phyloP scores from a whole-genome alignment of 2,797 vertebrate genomes.

The Chelon auratus region DNA sequence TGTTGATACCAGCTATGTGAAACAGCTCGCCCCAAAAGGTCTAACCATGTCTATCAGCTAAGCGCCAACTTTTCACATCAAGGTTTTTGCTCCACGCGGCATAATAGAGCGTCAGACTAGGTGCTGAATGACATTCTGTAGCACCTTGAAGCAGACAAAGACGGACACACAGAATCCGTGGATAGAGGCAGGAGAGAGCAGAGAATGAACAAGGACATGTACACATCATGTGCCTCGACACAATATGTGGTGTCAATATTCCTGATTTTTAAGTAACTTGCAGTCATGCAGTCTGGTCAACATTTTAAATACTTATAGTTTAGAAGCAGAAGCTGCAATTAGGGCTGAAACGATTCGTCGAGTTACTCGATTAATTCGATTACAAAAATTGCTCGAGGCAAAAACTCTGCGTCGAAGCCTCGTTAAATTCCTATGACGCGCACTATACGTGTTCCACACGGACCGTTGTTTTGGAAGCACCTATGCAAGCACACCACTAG shows the following conservation, averaged over 20 bases:
- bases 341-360: too few relatives aligned
- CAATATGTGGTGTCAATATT: conserved; percentile 20
- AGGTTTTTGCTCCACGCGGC: conserved; percentile 37
- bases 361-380: too few relatives aligned
- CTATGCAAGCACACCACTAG: too few relatives aligned
- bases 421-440: too few relatives aligned
- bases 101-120: conserved; percentile 44
- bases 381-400: too few relatives aligned
- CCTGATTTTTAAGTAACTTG: conserved; percentile 26
- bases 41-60: conserved; percentile 26
- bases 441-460: too few relatives aligned
- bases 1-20: conserved; percentile 27
- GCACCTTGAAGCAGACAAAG: conserved; percentile 65
- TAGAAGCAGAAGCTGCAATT: background rate
- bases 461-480: too few relatives aligned
- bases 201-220: conserved; percentile 43
- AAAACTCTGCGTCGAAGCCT: too few relatives aligned
- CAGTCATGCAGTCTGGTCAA: background rate
- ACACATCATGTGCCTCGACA: conserved; percentile 15
- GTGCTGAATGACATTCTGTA: conserved; percentile 38
- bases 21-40: conserved; percentile 20
- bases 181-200: conserved; percentile 29
- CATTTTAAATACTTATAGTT: background rate
- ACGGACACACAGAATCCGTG: conserved; percentile 23
- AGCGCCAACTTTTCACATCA: conserved; percentile 48